These are phyloP conservation scores for Enteromius radiatus DNA, from an alignment of 2,797 vertebrate species.

Conservation along the genomic window DNA sequence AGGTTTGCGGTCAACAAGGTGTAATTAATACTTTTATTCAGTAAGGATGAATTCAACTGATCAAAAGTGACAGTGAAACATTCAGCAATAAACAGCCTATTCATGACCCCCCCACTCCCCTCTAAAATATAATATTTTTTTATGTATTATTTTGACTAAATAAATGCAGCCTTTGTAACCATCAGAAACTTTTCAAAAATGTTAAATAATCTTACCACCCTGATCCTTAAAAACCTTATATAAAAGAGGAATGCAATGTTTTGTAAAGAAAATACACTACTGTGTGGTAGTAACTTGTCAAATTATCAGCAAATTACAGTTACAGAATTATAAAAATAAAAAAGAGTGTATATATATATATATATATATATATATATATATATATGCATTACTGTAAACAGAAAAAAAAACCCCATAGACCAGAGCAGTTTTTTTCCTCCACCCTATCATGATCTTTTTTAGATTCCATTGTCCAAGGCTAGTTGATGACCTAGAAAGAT, in stretches of 20 bases:
- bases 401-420: neutral
- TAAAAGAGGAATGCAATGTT: too few relatives aligned
- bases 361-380: neutral
- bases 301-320: too few relatives aligned
- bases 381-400: neutral
- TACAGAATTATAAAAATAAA: too few relatives aligned
- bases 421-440: neutral
- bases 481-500: conserved; percentile 74
- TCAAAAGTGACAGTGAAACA: neutral
- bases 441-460: conserved; percentile 42
- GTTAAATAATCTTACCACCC: neutral
- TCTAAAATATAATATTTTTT: too few relatives aligned
- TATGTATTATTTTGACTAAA: neutral
- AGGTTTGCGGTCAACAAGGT: neutral
- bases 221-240: too few relatives aligned
- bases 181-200: neutral
- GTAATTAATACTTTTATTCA: neutral
- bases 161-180: neutral
- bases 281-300: too few relatives aligned
- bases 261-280: too few relatives aligned
- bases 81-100: neutral
- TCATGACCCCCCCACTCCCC: too few relatives aligned
- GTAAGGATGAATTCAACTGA: neutral
- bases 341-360: too few relatives aligned
- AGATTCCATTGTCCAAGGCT: conserved; percentile 72